Evolutionary conservation across 2,888 invertebrate species (phyloP), one percentile per base, ranked within the genome.

Genomic region (Patella depressa): DNA sequence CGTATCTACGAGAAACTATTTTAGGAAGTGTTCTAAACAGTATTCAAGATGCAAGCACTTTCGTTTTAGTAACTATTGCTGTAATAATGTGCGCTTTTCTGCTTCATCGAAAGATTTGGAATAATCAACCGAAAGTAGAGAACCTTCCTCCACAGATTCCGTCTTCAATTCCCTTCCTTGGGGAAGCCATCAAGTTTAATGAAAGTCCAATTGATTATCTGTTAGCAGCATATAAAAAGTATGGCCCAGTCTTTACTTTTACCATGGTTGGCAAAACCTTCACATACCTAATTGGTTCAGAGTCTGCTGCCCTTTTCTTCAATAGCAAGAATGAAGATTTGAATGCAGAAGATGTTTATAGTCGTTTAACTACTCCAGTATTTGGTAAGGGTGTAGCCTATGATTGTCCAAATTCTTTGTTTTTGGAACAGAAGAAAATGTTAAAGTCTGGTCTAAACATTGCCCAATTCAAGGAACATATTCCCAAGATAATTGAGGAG

Each of bases 251-350:
- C 74, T 89, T 89, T 83, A 89, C 86, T 59, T 88, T 89, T 75
- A 87, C 87, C 11, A 89, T 89, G 89, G 87, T 90, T 65, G 89
- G 89, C 2, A 88, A 88, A 73, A 89, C 87, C 9, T 89, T 90
- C 83, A 89, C 89, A 15, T 89, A 88, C 78, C 84, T 89, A 53
- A 75, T 89, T 19, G 89, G 89, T 1, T 85, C 88, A 14, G 88
- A 90, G 17, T 79, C 89, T 14, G 73, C 88, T 54, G 85, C 86
- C 1, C 76, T 86, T 24, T 84, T 89, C 76, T 89, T 90, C 81
- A 88, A 89, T 83, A 89, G 89, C 82, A 87, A 84, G 73, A 89
- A 89, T 82, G 89, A 90, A 74, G 82, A 85, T 72, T 82, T 89
- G 72, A 89, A 89, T 82, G 89, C 89, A 34, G 89, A 90, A 79